A percentile compares a stretch with the other conserved stretches of the same genome.
phyloP scores from a whole-genome alignment of 2,113 vertebrate species.

The Pipra filicauda region DNA sequence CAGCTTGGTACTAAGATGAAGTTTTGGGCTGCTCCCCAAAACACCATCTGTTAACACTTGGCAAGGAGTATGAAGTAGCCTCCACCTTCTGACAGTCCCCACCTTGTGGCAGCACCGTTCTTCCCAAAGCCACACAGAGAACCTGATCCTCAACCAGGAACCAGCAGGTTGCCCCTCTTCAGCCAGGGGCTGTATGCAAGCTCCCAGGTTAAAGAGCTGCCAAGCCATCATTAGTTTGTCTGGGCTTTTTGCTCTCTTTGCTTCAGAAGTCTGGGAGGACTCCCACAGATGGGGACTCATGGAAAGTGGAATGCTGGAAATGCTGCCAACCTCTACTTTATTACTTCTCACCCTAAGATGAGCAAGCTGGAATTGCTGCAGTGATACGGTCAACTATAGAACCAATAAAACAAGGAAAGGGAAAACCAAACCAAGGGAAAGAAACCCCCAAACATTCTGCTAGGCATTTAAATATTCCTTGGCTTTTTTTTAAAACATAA shows the following conservation, averaged over 20 bases:
- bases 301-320: background rate
- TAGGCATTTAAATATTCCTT: background rate
- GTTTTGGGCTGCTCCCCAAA: background rate
- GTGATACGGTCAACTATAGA: background rate
- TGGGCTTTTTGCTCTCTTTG: background rate
- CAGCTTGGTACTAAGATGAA: background rate
- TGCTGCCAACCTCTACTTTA: background rate
- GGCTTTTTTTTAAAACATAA: background rate
- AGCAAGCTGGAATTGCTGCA: background rate
- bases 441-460: background rate
- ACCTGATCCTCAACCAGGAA: background rate
- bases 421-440: background rate
- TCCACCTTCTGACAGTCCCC: background rate
- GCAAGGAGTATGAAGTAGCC: background rate
- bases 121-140: background rate
- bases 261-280: background rate
- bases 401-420: background rate
- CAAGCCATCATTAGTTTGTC: background rate
- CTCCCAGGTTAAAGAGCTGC: background rate
- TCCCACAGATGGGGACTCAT: fast-evolving
- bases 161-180: background rate
- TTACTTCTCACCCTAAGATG: background rate
- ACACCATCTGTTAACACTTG: background rate
- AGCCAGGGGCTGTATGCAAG: background rate
- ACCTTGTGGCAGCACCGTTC: constrained; percentile 9